Conservation (phyloP, 2,888 invertebrate genomes). For the Agrilus cyanescens region DNA sequence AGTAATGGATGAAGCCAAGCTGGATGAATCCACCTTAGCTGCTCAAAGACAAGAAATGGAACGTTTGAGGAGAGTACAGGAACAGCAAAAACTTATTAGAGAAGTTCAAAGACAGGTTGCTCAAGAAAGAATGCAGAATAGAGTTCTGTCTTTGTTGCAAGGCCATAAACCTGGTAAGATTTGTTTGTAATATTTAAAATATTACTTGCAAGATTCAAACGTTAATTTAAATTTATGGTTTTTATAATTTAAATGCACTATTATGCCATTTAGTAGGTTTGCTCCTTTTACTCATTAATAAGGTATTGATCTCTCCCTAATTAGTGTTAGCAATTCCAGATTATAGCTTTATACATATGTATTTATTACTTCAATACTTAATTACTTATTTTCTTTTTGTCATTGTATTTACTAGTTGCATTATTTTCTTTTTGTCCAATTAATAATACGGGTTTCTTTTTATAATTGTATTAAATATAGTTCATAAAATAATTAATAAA, state of each 20-base stretch:
- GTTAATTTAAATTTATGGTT: too few species aligned
- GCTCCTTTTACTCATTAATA: too few species aligned
- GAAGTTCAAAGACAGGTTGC: conserved; percentile 73
- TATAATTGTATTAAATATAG: too few species aligned
- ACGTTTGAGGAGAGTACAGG: conserved; percentile 70
- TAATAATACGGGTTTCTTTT: too few species aligned
- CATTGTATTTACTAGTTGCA: neutral
- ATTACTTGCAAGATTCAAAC: neutral
- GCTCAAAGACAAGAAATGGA: conserved; percentile 92
- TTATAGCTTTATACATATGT: too few species aligned
- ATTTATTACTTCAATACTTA: too few species aligned
- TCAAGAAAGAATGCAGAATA: conserved; percentile 57
- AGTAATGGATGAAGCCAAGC: conserved; percentile 85
- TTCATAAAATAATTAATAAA: too few species aligned
- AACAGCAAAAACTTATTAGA: conserved; percentile 70
- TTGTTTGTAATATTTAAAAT: neutral
- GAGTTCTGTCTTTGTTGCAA: conserved; percentile 60
- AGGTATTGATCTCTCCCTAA: too few species aligned
- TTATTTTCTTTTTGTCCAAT: neutral
- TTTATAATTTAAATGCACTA: too few species aligned
- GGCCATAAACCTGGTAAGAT: conserved; percentile 41
- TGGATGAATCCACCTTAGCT: conserved; percentile 83
- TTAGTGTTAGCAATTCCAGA: too few species aligned
- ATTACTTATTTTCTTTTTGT: neutral
- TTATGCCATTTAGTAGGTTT: too few species aligned